phyloP scores from a whole-genome alignment of 1,140 invertebrate species.

The Hetaerina americana region DNA sequence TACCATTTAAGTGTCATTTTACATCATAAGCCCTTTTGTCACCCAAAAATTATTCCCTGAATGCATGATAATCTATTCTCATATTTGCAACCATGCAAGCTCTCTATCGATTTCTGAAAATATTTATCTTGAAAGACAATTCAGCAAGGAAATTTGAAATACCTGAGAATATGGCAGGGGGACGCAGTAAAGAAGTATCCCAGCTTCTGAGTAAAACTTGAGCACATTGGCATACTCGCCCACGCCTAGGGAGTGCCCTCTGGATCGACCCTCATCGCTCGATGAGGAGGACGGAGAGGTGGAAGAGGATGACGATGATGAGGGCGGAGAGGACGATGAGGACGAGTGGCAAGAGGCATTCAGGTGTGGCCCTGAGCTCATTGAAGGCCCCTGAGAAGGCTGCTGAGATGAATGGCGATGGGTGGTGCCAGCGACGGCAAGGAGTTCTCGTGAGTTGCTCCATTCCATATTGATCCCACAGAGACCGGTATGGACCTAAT shows the following conservation, averaged over 20 bases:
- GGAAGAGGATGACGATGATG: constrained; percentile 11
- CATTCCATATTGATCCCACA: constrained; percentile 77
- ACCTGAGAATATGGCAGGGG: constrained; percentile 62
- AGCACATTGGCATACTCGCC: constrained; percentile 49
- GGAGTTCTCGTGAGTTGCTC: constrained; percentile 84
- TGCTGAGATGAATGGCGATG: constrained; percentile 12
- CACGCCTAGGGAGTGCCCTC: neutral
- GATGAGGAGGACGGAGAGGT: neutral
- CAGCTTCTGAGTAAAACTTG: constrained; percentile 68
- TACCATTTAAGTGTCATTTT: too few species aligned
- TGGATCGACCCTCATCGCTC: neutral
- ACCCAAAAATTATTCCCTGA: too few species aligned
- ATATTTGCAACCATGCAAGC: too few species aligned
- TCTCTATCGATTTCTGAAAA: too few species aligned
- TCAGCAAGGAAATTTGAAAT: too few species aligned
- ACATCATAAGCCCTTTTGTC: too few species aligned
- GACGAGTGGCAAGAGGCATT: constrained; percentile 24
- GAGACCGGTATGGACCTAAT: constrained; percentile 57
- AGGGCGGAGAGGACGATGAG: constrained; percentile 16
- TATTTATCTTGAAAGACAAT: too few species aligned
- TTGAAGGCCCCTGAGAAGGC: constrained; percentile 1
- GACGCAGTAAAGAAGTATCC: constrained; percentile 57
- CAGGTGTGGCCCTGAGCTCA: constrained; percentile 21
- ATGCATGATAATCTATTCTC: too few species aligned
- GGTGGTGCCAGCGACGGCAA: constrained; percentile 77